Evolutionary conservation across 2,888 invertebrate species (phyloP), one percentile per base, ranked within the genome.

Genomic region (Drosophila robusta): DNA sequence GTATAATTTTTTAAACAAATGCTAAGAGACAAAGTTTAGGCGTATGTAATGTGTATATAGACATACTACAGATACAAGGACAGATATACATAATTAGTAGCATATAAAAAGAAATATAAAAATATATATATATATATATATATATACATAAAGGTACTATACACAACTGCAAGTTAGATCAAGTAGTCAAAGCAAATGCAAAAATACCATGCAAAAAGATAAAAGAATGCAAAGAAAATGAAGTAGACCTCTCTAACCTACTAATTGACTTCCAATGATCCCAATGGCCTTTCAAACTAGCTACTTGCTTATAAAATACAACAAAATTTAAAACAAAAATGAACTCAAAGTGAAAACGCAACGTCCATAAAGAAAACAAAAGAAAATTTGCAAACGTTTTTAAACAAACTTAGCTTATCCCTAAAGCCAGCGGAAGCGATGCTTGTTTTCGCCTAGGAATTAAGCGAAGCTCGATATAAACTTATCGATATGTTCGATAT

Each of bases 31-130:
- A 55, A 57, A 64, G 58, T 44, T 60, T 58, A 58, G 52, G 32
- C 54, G 60, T 62, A 62, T 71, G 71, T 55, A 69, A 54, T 69
- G 50, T 87, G 64, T 87, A 85, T 67, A 83, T 84, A 80, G 50
- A 41, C 55, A 75, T 69, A 78, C 54, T 55, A 55, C 55, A 75
- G 18, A 82, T 68, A 71, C 38, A 24, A 64, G 16, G 24, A n/a
- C 18, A 47, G 32, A 61, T 46, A 74, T 64, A 63, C 47, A 50
- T 22, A 56, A 52, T 41, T 72, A 62, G 50, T 70, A 79, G 54
- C 39, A 55, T 58, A 79, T 64, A 62, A 4, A 42, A 41, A 34
- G 16, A 44, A 12, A 47, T 45, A 38, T 34, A 38, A 8, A 38
- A 5, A 26, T n/a, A n/a, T n/a, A n/a, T n/a, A n/a, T n/a, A 8